Evolutionary conservation across 2,113 vertebrate genomes (phyloP), one percentile per base, ranked within the genome.

Genomic region (Amphiprion percula): DNA sequence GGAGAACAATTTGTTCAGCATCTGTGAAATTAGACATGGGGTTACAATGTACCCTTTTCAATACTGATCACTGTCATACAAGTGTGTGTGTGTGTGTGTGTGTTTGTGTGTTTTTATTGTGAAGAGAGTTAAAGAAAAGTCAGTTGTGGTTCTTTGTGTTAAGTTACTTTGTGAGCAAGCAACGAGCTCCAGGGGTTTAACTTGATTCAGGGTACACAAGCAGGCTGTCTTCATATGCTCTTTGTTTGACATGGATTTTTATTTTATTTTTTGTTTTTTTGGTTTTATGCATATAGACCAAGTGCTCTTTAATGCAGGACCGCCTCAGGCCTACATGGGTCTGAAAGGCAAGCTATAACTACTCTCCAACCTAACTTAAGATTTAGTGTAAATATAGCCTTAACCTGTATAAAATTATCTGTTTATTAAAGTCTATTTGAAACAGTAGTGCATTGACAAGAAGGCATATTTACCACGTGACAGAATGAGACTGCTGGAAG

Each of bases 1-100:
- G 59, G 78, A 81, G 76, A 86, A 92, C 88, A 90, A 91, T 92
- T 92, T 93, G 91, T 91, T 93, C 90, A 93, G 87, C 83, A 85
- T 91, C 90, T 93, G 90, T 92, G 89, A 93, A 92, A 93, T 94
- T 94, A 92, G 91, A 92, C 90, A 92, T 69, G 83, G 87, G 75
- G 88, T 89, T 92, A 90, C 88, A 84, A 73, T 88, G 91, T 89
- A 68, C 82, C 71, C 85, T 85, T 91, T 92, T 92, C 89, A 92
- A 76, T 92, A 87, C 81, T 88, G 80, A 92, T 92, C 91, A 92
- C 82, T 87, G 90, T 91, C 90, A 90, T 85, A 85, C 83, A 77
- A 28, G 61, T 80, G 5, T 71, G 17, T 74, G 64, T 80, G 30
- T 63, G 39, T 66, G 55, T 77, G 33, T 77, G 23, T 37, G 19